Evolutionary conservation across 2,888 invertebrate species (phyloP).

Genomic region (Drosophila meridionalis): DNA sequence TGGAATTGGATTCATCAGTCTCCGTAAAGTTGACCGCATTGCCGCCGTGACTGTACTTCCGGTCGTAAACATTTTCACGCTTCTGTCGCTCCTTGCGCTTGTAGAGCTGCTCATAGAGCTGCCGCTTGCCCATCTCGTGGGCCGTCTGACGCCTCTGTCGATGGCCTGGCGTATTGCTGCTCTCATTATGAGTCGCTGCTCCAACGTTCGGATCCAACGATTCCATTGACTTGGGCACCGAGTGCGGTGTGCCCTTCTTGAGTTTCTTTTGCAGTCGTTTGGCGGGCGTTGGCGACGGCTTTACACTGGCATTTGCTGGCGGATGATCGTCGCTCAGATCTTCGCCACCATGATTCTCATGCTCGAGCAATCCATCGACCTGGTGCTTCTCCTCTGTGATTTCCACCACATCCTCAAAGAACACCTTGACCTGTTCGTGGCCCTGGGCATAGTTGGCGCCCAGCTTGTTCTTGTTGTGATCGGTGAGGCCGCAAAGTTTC

Average conservation of each 20-base stretch:
- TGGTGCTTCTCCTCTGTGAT: slow-evolving; percentile 77
- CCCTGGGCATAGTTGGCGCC: slow-evolving; percentile 86
- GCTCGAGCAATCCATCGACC: slow-evolving; percentile 67
- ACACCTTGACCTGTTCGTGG: slow-evolving; percentile 86
- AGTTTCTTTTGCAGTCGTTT: slow-evolving; percentile 63
- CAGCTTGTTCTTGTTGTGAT: slow-evolving; percentile 88
- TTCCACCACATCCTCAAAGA: slow-evolving; percentile 87
- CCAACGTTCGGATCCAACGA: neutral
- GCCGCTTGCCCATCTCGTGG: slow-evolving; percentile 61
- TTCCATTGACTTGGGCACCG: slow-evolving; percentile 9
- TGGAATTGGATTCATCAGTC: slow-evolving; percentile 88
- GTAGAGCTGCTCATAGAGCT: slow-evolving; percentile 80
- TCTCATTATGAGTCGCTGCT: neutral
- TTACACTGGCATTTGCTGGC: slow-evolving; percentile 7
- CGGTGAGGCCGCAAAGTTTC: slow-evolving; percentile 91
- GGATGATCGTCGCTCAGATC: slow-evolving; percentile 71
- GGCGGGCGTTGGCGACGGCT: slow-evolving; percentile 4
- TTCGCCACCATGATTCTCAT: slow-evolving; percentile 83
- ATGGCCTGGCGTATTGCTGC: neutral
- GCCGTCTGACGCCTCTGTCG: slow-evolving; percentile 10
- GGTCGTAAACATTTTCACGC: slow-evolving; percentile 87
- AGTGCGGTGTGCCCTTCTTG: slow-evolving; percentile 68
- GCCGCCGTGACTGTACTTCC: slow-evolving; percentile 91
- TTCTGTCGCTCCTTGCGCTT: slow-evolving; percentile 80
- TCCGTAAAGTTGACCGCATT: slow-evolving; percentile 87